Evolutionary conservation across 2,113 vertebrate species (phyloP).

Genomic region (Mesoclemmys tuberculata): DNA sequence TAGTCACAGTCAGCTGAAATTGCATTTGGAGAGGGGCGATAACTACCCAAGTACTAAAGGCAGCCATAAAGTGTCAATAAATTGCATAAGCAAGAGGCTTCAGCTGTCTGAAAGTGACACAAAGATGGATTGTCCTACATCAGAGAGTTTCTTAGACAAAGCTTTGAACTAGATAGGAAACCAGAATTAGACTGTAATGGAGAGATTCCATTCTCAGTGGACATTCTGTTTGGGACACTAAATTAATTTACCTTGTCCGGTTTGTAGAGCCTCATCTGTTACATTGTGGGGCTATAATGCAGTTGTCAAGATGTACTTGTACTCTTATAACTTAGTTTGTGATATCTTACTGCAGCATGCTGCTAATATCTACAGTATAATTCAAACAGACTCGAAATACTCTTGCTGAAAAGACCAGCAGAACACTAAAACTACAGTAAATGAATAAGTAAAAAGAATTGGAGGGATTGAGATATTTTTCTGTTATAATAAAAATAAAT

Average conservation of each 20-base stretch:
- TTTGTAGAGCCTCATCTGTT: slow-evolving; percentile 76
- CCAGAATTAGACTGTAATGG: slow-evolving; percentile 79
- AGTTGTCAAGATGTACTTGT: slow-evolving; percentile 75
- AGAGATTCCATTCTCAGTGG: slow-evolving; percentile 77
- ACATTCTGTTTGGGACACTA: slow-evolving; percentile 70
- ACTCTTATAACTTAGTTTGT: slow-evolving; percentile 66
- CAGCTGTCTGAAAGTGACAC: slow-evolving; percentile 76
- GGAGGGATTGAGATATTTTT: neutral
- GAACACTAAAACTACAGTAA: neutral
- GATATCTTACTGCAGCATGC: slow-evolving; percentile 50
- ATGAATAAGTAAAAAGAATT: neutral
- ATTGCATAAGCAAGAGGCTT: slow-evolving; percentile 78
- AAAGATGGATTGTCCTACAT: slow-evolving; percentile 80
- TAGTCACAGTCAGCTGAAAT: slow-evolving; percentile 79
- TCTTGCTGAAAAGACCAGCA: slow-evolving; percentile 26
- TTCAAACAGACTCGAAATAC: slow-evolving; percentile 50
- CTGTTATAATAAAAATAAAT: neutral
- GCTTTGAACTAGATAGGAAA: slow-evolving; percentile 80
- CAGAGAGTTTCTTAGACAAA: slow-evolving; percentile 79
- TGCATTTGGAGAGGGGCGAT: slow-evolving; percentile 80
- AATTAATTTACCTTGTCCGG: slow-evolving; percentile 81
- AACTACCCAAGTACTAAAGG: slow-evolving; percentile 80
- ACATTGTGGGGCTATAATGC: slow-evolving; percentile 69
- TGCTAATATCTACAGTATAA: slow-evolving; percentile 56
- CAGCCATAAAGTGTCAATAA: slow-evolving; percentile 81